A percentile compares a stretch with the other conserved stretches of the same genome.
phyloP scores from a whole-genome alignment of 2,888 invertebrate genomes.

The Drosophila buzzatii region DNA sequence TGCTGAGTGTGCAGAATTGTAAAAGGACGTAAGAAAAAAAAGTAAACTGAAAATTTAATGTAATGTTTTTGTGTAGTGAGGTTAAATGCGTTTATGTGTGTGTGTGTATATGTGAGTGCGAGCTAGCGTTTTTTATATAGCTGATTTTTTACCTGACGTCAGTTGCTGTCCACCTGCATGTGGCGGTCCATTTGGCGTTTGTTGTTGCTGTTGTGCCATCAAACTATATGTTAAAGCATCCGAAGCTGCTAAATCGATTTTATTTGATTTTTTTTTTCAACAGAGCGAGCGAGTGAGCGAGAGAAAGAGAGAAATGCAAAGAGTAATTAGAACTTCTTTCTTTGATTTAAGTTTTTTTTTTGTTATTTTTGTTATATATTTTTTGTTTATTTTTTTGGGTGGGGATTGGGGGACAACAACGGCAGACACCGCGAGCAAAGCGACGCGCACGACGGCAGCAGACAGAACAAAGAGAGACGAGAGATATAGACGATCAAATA shows the following conservation, averaged over 20 bases:
- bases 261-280: slow-evolving; percentile 1
- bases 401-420: slow-evolving; percentile 6
- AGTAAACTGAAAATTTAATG: slow-evolving; percentile 5
- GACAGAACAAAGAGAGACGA: not conserved
- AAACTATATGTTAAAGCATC: slow-evolving; percentile 84
- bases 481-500: not conserved
- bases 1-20: slow-evolving; percentile 19
- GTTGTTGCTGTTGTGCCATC: slow-evolving; percentile 83
- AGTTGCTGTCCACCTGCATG: slow-evolving; percentile 80
- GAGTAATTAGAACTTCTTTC: slow-evolving; percentile 46
- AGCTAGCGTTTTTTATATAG: slow-evolving; percentile 22
- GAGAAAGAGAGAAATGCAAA: slow-evolving; percentile 53
- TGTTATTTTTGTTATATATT: too few species aligned
- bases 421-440: slow-evolving; percentile 50
- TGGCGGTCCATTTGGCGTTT: slow-evolving; percentile 83
- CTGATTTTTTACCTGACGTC: slow-evolving; percentile 81
- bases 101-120: slow-evolving; percentile 5
- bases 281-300: slow-evolving; percentile 11
- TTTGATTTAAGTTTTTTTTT: slow-evolving; percentile 16
- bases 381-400: not conserved
- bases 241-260: slow-evolving; percentile 79
- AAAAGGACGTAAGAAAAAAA: slow-evolving; percentile 3
- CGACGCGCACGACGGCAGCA: slow-evolving; percentile 46
- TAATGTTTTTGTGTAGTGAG: slow-evolving; percentile 7
- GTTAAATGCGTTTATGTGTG: slow-evolving; percentile 6